Evolutionary conservation across 2,113 vertebrate species (phyloP).

Genomic region (Lanius ludovicianus): DNA sequence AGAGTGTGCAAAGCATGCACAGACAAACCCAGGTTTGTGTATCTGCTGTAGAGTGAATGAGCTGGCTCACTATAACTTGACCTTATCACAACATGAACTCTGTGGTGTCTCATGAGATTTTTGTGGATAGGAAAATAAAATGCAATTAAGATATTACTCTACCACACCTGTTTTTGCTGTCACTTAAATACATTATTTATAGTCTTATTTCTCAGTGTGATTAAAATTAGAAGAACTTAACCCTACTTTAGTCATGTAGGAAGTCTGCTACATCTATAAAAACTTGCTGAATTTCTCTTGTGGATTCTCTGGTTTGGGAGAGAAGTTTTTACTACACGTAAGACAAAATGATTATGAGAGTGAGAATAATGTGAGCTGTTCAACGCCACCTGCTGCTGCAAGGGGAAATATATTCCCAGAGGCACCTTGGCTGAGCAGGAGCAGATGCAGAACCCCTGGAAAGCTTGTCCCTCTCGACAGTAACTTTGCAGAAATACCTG

Average conservation of each 20-base stretch:
- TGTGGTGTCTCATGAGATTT: neutral
- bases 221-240: neutral
- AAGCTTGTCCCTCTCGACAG: neutral
- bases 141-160: neutral
- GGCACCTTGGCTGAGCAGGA: constrained; percentile 37
- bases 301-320: neutral
- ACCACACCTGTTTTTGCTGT: neutral
- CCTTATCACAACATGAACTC: neutral
- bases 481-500: neutral
- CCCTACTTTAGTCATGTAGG: neutral
- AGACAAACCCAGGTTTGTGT: neutral
- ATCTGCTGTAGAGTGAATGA: neutral
- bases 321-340: neutral
- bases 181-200: neutral
- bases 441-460: neutral
- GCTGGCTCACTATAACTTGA: neutral
- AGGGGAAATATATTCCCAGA: constrained; percentile 46
- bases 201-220: neutral
- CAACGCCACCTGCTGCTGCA: constrained; percentile 56
- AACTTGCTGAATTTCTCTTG: neutral
- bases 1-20: neutral
- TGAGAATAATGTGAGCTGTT: constrained; percentile 13
- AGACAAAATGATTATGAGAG: neutral
- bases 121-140: neutral
- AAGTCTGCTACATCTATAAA: neutral